Evolutionary conservation across 2,113 vertebrate species (phyloP), one percentile per base, ranked within the genome.

Genomic region (Pachyramphus minor): DNA sequence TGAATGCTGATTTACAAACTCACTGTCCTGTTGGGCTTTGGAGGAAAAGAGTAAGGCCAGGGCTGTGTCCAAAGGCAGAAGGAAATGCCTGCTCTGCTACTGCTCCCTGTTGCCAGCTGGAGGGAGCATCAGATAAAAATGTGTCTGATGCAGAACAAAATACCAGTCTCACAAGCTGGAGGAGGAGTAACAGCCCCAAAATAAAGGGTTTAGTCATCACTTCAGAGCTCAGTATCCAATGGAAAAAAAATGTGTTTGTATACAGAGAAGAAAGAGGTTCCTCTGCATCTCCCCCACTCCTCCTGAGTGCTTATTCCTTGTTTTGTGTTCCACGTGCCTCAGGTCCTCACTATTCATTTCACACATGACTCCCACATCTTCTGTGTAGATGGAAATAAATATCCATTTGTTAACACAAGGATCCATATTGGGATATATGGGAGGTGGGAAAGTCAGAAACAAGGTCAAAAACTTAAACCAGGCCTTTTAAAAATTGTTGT

Each of bases 151-250:
- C 28, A 59, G 63, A 56, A 75, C 1, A 1, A 86, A 91, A 84
- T 33, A 58, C 14, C 44, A 67, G n/a, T 44, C 19, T 6, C 62
- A 88, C 50, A 76, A 56, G 58, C 85, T 87, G 92, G 41, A 86
- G 87, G 84, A 78, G 82, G 82, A 95, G 47, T 63, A 93, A 66
- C 47, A 94, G 45, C 62, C 64, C 59, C 72, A 52, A 93, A 96
- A 91, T 90, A 95, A 89, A 95, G 24, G n/a, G 33, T 85, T 93
- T 96, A 91, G 85, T 96, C 90, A 86, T 39, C 30, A 22, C 71
- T 89, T 89, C 64, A 84, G 79, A 59, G 64, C 83, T 88, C n/a
- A 9, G 37, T 17, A 68, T 78, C 52, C 6, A 6, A 47, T 33
- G 27, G 39, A 68, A 71, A 87, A 63, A 78, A 55, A 22, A 0